A percentile compares a stretch with the other conserved stretches of the same genome.
These are phyloP conservation scores for Bicyclus anynana DNA, from an alignment of 1,140 invertebrate species.

Conservation along the genomic window DNA sequence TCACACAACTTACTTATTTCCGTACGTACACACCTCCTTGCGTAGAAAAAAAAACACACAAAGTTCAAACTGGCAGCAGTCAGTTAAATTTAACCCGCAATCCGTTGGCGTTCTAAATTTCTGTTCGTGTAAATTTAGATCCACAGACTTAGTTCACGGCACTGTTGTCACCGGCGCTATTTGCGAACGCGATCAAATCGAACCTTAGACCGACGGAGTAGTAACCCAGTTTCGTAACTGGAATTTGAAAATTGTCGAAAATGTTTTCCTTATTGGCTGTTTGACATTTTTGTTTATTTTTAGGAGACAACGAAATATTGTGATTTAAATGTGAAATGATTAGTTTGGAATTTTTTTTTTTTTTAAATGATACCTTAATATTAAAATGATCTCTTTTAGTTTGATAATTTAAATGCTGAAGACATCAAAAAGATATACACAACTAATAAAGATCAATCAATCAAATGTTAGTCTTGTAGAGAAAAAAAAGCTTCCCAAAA, in stretches of 20 bases:
- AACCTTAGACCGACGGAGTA: constrained; percentile 26
- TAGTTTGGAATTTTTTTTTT: no score
- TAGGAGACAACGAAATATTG: no score
- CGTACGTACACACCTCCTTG: constrained; percentile 15
- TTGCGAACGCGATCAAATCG: constrained; percentile 41
- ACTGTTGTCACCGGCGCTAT: constrained; percentile 64
- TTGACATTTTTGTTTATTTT: no score
- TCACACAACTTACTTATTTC: background rate
- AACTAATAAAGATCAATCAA: no score
- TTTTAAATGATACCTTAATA: no score
- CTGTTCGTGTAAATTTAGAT: constrained; percentile 64
- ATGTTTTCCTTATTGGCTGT: background rate
- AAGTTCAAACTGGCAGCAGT: constrained; percentile 66
- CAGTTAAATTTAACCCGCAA: constrained; percentile 37
- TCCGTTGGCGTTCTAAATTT: constrained; percentile 67
- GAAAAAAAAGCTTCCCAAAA: no score
- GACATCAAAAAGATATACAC: no score
- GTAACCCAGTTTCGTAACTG: constrained; percentile 31
- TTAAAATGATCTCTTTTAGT: no score
- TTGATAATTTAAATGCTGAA: no score
- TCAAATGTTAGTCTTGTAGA: no score
- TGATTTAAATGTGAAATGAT: no score
- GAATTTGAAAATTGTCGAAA: constrained; percentile 20
- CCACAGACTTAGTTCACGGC: constrained; percentile 63
- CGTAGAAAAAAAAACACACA: constrained; percentile 26